Percentiles rank a stretch among this genome's conserved stretches.
These are phyloP conservation scores for Hydraecia micacea DNA, from an alignment of 2,888 invertebrate species.

Conservation along the genomic window DNA sequence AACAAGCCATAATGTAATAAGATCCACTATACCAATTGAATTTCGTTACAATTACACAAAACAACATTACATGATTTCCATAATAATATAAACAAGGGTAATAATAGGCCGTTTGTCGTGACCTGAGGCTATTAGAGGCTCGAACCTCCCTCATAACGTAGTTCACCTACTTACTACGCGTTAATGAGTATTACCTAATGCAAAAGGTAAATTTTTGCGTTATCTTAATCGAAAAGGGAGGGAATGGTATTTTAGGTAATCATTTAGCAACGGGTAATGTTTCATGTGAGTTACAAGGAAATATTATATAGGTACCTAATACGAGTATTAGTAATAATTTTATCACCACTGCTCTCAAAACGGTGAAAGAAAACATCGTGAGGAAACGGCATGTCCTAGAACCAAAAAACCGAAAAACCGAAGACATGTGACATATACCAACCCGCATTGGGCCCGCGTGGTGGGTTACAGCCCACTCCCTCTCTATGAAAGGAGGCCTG, in stretches of 20 bases:
- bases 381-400: too few species aligned
- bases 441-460: neutral
- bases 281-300: neutral
- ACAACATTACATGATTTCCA: conserved; percentile 68
- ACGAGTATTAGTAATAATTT: too few species aligned
- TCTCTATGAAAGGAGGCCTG: neutral
- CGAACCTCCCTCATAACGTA: conserved; percentile 27
- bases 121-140: conserved; percentile 64
- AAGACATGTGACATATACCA: neutral
- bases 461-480: neutral
- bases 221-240: conserved; percentile 61
- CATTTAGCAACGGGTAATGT: neutral
- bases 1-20: conserved; percentile 54
- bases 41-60: conserved; percentile 68
- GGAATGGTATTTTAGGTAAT: conserved; percentile 48
- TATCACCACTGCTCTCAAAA: too few species aligned
- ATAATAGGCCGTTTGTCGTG: conserved; percentile 63
- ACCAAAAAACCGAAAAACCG: too few species aligned
- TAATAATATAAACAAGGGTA: conserved; percentile 69
- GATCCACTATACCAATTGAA: conserved; percentile 69
- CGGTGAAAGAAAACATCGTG: too few species aligned
- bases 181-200: conserved; percentile 59
- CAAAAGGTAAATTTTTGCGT: conserved; percentile 48
- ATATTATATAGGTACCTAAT: too few species aligned
- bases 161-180: conserved; percentile 48